Evolutionary conservation across 2,113 vertebrate genomes (phyloP).

Genomic region (Cebus imitator): DNA sequence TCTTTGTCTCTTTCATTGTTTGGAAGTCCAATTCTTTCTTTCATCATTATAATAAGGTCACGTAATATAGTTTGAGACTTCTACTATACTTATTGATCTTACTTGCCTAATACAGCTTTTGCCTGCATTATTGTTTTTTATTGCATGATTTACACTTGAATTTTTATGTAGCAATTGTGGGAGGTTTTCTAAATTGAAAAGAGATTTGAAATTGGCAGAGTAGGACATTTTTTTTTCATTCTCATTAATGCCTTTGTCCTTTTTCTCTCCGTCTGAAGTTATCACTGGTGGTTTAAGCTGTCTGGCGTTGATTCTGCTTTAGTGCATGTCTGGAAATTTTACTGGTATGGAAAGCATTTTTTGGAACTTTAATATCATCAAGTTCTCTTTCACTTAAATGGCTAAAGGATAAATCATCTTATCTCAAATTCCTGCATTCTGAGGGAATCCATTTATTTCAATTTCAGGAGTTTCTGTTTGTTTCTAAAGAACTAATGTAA

Average conservation of each 20-base stretch:
- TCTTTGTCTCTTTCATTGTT: not conserved
- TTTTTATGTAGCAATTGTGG: constrained; percentile 24
- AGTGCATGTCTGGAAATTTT: constrained; percentile 15
- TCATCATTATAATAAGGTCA: not conserved
- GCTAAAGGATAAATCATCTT: constrained; percentile 6
- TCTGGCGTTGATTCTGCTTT: constrained; percentile 26
- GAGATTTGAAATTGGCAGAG: constrained; percentile 15
- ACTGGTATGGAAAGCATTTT: not conserved
- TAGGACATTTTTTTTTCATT: constrained; percentile 37
- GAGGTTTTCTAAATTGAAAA: constrained; percentile 42
- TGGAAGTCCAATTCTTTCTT: not conserved
- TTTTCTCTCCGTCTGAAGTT: constrained; percentile 20
- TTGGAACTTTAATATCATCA: not conserved
- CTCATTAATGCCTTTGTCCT: constrained; percentile 2
- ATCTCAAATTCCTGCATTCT: not conserved
- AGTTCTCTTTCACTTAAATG: constrained; percentile 16
- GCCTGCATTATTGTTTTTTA: not conserved
- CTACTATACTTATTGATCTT: not conserved
- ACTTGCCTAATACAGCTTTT: not conserved
- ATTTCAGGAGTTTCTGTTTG: not conserved
- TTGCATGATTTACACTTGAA: not conserved
- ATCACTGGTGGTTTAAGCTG: not conserved
- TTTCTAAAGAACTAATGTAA: not conserved
- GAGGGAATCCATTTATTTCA: not conserved
- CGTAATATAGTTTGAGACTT: not conserved